These are phyloP conservation scores for Mantis religiosa DNA, from an alignment of 2,888 invertebrate species.

Conservation along the genomic window DNA sequence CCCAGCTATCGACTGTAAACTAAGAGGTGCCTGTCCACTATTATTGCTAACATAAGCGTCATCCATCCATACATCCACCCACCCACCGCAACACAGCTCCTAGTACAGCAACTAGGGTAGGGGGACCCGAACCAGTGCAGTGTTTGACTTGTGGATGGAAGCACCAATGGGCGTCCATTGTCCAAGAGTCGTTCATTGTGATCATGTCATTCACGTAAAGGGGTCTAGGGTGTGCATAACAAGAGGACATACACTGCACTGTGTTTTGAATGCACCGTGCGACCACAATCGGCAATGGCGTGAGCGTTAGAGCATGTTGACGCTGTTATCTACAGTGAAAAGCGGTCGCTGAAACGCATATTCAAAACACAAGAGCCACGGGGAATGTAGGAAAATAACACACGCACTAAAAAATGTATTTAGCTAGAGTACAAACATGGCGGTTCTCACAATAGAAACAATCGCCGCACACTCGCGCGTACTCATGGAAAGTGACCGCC, in stretches of 20 bases:
- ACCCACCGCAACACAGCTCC: too few relatives aligned
- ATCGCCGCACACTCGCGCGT: not conserved
- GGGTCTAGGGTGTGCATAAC: not conserved
- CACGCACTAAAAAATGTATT: not conserved
- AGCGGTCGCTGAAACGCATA: not conserved
- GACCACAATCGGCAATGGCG: not conserved
- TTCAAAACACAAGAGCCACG: not conserved
- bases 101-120: not conserved
- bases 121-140: not conserved
- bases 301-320: not conserved
- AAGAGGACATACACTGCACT: not conserved
- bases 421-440: not conserved
- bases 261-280: not conserved
- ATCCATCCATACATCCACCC: not conserved
- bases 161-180: not conserved
- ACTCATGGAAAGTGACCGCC: not conserved
- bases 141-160: slow-evolving; percentile 3
- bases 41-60: not conserved
- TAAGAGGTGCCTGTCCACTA: not conserved
- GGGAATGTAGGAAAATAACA: not conserved
- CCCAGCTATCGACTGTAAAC: not conserved
- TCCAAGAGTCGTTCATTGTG: slow-evolving; percentile 7
- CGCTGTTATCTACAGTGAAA: not conserved
- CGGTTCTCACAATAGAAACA: not conserved
- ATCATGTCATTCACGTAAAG: not conserved